These are phyloP conservation scores for Monodelphis domestica DNA, from an alignment of 2,797 vertebrate genomes.

Conservation along the genomic window DNA sequence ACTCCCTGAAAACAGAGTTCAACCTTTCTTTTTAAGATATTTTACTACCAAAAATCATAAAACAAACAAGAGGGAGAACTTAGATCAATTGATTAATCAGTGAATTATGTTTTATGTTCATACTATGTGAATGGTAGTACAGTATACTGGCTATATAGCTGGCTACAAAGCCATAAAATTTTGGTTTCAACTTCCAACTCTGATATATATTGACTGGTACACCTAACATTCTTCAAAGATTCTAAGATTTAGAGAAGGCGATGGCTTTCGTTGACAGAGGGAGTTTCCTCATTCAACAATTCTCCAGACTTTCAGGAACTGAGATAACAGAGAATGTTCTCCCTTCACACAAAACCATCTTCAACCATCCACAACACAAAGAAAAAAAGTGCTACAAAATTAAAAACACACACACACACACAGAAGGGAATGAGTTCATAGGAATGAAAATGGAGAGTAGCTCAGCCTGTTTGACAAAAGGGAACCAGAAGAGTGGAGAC, in stretches of 20 bases:
- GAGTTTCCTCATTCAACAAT: background rate
- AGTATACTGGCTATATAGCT: background rate
- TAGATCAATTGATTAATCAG: background rate
- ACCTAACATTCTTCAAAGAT: background rate
- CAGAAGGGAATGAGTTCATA: no score
- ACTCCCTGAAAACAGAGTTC: background rate
- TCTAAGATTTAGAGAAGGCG: background rate
- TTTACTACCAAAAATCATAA: background rate
- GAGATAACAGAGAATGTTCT: no score
- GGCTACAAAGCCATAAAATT: background rate
- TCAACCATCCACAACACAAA: no score
- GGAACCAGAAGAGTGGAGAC: no score
- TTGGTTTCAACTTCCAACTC: background rate
- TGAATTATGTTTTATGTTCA: background rate
- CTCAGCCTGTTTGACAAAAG: no score
- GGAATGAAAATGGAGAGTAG: no score
- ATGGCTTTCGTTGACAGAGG: background rate
- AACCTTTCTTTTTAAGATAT: background rate
- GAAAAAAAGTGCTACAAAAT: no score
- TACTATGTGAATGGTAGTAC: background rate
- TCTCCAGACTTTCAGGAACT: no score
- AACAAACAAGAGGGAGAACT: background rate
- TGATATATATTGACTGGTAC: background rate
- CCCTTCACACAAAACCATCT: no score
- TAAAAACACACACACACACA: no score